A percentile compares a stretch with the other conserved stretches of the same genome.
Conservation (phyloP, 1,140 invertebrate genomes). For the Eumeta japonica region DNA sequence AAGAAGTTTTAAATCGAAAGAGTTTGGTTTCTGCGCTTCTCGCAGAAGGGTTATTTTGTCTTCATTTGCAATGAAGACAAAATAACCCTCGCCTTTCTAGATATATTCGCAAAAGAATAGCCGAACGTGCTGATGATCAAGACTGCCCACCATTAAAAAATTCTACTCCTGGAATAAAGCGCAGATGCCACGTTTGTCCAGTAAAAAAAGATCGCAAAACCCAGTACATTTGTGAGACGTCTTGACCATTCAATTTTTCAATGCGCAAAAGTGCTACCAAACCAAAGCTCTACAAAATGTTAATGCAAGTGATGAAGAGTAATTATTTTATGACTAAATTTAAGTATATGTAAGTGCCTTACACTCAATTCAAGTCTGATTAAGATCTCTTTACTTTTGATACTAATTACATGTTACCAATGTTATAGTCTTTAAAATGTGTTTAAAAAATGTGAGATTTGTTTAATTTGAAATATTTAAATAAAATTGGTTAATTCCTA, state of each 20-base stretch:
- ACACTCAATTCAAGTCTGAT: too few species aligned
- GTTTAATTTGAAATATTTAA: too few species aligned
- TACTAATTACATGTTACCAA: too few species aligned
- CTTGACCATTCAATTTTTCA: slow-evolving; percentile 8
- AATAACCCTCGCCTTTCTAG: slow-evolving; percentile 7
- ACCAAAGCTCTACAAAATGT: too few species aligned
- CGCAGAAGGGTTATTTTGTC: too few species aligned
- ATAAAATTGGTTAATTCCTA: too few species aligned
- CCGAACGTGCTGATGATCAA: not conserved
- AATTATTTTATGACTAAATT: too few species aligned
- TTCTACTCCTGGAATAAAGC: not conserved
- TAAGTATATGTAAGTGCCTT: too few species aligned
- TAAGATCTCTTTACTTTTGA: too few species aligned
- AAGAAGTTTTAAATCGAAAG: slow-evolving; percentile 2
- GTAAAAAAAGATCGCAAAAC: slow-evolving; percentile 10
- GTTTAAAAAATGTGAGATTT: too few species aligned
- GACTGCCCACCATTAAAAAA: slow-evolving; percentile 5
- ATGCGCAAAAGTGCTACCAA: slow-evolving; percentile 10
- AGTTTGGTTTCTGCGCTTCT: not conserved
- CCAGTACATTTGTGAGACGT: slow-evolving; percentile 7
- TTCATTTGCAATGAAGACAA: slow-evolving; percentile 3
- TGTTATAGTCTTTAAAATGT: too few species aligned
- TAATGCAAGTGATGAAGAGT: too few species aligned
- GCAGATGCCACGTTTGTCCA: slow-evolving; percentile 6
- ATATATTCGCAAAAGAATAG: slow-evolving; percentile 5